Evolutionary conservation across 2,113 vertebrate genomes (phyloP).

Genomic region (Cyphomyrus discorhynchus): DNA sequence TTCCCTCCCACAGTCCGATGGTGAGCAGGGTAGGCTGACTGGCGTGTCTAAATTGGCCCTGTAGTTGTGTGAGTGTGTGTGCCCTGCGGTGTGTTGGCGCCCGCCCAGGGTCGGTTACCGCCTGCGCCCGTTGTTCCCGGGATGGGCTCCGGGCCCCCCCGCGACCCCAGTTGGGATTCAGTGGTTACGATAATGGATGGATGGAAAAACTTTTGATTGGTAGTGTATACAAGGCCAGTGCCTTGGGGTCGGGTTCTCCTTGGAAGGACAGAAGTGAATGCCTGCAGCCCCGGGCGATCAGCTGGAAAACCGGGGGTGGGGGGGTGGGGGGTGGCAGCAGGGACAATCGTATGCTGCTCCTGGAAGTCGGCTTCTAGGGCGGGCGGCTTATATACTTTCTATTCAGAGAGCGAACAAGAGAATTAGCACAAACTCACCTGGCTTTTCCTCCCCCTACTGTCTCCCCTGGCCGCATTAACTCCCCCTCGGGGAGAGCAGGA

Average conservation of each 20-base stretch:
- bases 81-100: too few relatives aligned
- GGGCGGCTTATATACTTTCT: background rate
- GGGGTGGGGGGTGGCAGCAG: too few relatives aligned
- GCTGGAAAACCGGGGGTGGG: background rate
- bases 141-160: too few relatives aligned
- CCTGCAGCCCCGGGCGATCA: background rate
- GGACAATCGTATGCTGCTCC: background rate
- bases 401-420: background rate
- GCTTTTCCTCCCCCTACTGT: background rate
- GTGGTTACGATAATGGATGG: too few relatives aligned
- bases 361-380: background rate
- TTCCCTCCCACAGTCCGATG: too few relatives aligned
- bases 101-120: too few relatives aligned
- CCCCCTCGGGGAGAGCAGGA: background rate
- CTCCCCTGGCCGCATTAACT: background rate
- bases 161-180: too few relatives aligned
- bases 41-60: too few relatives aligned
- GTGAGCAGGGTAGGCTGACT: too few relatives aligned
- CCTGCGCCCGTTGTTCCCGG: too few relatives aligned
- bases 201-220: too few relatives aligned
- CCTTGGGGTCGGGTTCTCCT: background rate
- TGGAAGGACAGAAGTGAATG: background rate
- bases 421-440: background rate
- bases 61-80: too few relatives aligned
- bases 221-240: background rate